phyloP scores from a whole-genome alignment of 2,888 invertebrate genomes.

The Tineola bisselliella region DNA sequence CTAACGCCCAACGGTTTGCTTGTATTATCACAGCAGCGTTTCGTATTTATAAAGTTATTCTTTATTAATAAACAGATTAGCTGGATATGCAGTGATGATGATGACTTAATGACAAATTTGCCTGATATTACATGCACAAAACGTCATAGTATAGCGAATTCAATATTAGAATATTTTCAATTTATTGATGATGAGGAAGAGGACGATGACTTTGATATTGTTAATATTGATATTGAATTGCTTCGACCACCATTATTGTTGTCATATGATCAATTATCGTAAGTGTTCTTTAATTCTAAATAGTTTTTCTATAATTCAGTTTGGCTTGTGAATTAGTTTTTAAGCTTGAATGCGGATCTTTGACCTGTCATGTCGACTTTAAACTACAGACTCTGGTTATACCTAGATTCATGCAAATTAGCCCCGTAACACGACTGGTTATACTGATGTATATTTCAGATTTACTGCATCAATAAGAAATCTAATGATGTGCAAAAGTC shows the following conservation, averaged over 20 bases:
- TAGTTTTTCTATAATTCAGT: too few species aligned
- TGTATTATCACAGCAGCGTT: too few species aligned
- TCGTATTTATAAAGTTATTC: too few species aligned
- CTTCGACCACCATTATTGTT: conserved; percentile 38
- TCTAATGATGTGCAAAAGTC: not conserved
- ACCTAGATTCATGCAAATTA: too few species aligned
- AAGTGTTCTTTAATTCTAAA: too few species aligned
- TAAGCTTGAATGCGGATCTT: too few species aligned
- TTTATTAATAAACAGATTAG: not conserved
- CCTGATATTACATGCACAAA: not conserved
- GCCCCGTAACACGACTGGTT: too few species aligned
- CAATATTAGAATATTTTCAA: not conserved
- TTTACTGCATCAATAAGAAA: not conserved
- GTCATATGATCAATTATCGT: conserved; percentile 23
- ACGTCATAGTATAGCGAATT: not conserved
- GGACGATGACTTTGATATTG: conserved; percentile 60
- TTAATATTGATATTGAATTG: conserved; percentile 44
- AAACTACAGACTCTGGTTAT: too few species aligned
- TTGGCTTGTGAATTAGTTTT: too few species aligned
- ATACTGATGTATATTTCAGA: not conserved
- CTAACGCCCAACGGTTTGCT: too few species aligned
- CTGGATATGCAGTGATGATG: not conserved
- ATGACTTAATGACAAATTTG: not conserved
- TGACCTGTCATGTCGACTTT: too few species aligned
- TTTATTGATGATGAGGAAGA: conserved; percentile 47